Evolutionary conservation across 1,140 invertebrate genomes (phyloP).

Genomic region (Pseudomyrmex sp.): DNA sequence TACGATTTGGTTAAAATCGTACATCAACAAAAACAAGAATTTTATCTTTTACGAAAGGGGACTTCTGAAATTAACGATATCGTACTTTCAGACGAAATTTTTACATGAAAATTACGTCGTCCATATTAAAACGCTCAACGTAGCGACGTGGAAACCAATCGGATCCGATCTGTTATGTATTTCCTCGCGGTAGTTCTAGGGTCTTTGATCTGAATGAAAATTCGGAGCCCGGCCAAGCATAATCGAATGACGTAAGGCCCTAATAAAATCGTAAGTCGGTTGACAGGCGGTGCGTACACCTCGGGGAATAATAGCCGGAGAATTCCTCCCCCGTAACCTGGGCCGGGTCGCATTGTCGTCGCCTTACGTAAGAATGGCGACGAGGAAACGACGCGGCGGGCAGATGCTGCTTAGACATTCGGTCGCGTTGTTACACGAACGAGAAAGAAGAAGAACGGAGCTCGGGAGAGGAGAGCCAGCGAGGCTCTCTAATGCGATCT

Average conservation of each 20-base stretch:
- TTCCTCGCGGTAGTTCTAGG: slow-evolving; percentile 28
- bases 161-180: slow-evolving; percentile 52
- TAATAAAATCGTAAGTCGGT: slow-evolving; percentile 85
- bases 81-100: not conserved
- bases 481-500: slow-evolving; percentile 79
- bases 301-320: slow-evolving; percentile 70
- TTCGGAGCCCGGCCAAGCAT: slow-evolving; percentile 65
- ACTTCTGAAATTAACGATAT: not conserved
- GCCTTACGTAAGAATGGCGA: slow-evolving; percentile 78
- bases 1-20: no score
- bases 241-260: slow-evolving; percentile 84
- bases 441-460: slow-evolving; percentile 64
- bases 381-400: slow-evolving; percentile 76
- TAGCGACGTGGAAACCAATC: slow-evolving; percentile 30
- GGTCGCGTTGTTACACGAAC: slow-evolving; percentile 73
- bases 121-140: slow-evolving; percentile 3
- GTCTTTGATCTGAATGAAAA: slow-evolving; percentile 60
- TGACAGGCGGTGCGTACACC: slow-evolving; percentile 78
- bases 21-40: no score
- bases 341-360: slow-evolving; percentile 71
- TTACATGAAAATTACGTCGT: slow-evolving; percentile 24
- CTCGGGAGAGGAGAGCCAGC: slow-evolving; percentile 41
- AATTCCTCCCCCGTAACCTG: slow-evolving; percentile 81
- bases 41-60: not conserved
- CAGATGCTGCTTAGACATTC: slow-evolving; percentile 81